Evolutionary conservation across 2,113 vertebrate species (phyloP).

Genomic region (Dunckerocampus dactyliophorus): DNA sequence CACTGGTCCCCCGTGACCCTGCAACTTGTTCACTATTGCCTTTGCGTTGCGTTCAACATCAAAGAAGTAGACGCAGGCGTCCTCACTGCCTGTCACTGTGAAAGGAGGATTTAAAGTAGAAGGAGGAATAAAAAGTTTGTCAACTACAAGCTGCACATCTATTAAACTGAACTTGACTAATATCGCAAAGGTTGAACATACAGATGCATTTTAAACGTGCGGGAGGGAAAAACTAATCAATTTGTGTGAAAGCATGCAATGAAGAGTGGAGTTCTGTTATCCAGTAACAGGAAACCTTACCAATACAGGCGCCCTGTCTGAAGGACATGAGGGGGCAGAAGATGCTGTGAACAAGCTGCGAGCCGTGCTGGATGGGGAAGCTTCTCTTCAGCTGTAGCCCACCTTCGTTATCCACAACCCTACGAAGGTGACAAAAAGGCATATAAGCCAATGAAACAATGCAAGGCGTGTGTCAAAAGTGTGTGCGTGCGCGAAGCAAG

Average conservation of each 20-base stretch:
- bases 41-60: slow-evolving; percentile 89
- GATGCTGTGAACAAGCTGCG: slow-evolving; percentile 85
- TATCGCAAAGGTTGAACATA: neutral
- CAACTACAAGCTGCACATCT: neutral
- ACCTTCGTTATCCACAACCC: slow-evolving; percentile 90
- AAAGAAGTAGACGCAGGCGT: slow-evolving; percentile 91
- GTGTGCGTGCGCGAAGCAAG: neutral
- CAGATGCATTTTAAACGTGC: too few species aligned
- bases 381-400: slow-evolving; percentile 87
- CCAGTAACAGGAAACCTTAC: slow-evolving; percentile 66
- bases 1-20: slow-evolving; percentile 87
- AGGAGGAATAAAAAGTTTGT: neutral
- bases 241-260: neutral
- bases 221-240: too few species aligned
- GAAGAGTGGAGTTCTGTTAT: slow-evolving; percentile 28
- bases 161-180: neutral
- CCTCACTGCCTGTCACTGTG: slow-evolving; percentile 90
- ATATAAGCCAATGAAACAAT: slow-evolving; percentile 4
- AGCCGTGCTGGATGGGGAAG: slow-evolving; percentile 85
- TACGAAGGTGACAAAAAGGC: slow-evolving; percentile 36
- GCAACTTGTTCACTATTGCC: slow-evolving; percentile 91
- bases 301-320: slow-evolving; percentile 89
- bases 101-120: neutral
- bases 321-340: slow-evolving; percentile 97
- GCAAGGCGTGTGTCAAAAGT: neutral